Percentiles rank a stretch among this genome's conserved stretches.
phyloP scores from a whole-genome alignment of 2,797 vertebrate species.

The Molossus molossus region DNA sequence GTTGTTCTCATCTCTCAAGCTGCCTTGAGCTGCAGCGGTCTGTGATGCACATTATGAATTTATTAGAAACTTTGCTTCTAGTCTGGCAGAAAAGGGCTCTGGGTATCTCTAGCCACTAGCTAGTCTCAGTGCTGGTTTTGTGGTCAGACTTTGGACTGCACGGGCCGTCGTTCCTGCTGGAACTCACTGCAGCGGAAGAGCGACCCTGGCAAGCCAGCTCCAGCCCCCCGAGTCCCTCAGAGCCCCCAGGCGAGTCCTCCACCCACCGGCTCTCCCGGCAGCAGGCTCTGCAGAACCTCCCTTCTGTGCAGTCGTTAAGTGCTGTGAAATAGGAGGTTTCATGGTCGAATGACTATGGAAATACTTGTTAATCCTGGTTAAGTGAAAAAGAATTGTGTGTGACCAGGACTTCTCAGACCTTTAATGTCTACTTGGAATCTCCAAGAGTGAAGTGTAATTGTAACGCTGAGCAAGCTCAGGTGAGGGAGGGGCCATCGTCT shows the following conservation, averaged over 20 bases:
- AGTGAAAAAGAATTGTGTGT: neutral
- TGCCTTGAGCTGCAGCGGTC: neutral
- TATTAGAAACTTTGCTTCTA: neutral
- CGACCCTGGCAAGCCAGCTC: neutral
- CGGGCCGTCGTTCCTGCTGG: neutral
- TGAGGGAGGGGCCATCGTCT: neutral
- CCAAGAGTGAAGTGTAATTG: conserved; percentile 11
- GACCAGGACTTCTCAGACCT: neutral
- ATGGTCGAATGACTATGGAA: conserved; percentile 6
- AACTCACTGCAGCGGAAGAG: neutral
- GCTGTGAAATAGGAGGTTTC: neutral
- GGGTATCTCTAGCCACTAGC: neutral
- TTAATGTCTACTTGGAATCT: neutral
- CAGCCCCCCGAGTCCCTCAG: neutral
- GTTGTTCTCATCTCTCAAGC: neutral
- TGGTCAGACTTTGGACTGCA: neutral
- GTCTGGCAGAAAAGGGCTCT: neutral
- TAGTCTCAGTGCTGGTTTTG: too few species aligned
- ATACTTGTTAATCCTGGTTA: neutral
- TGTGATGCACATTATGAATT: neutral
- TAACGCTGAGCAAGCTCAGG: neutral
- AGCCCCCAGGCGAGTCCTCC: neutral
- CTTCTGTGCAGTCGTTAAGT: neutral
- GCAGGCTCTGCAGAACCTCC: neutral
- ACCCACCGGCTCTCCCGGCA: neutral